Percentiles rank a stretch among this genome's conserved stretches.
phyloP scores from a whole-genome alignment of 2,888 invertebrate species.

The Mycalesis mineus region DNA sequence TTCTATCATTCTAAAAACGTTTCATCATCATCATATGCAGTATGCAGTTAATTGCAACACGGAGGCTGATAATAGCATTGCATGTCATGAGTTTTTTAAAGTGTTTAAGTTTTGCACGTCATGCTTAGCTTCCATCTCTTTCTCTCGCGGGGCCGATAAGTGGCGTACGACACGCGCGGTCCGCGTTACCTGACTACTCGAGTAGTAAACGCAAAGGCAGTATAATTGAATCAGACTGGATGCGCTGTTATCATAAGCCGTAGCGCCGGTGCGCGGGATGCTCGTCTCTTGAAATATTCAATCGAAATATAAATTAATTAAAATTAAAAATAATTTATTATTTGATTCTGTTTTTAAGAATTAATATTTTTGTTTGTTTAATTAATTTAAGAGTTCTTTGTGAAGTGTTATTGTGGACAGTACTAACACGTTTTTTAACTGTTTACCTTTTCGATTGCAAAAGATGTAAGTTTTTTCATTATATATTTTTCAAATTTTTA shows the following conservation, averaged over 20 bases:
- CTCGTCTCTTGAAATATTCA: constrained; percentile 35
- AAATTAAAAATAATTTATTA: neutral
- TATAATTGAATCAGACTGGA: constrained; percentile 29
- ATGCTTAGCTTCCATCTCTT: neutral
- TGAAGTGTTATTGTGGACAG: constrained; percentile 5
- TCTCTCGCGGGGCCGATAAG: neutral
- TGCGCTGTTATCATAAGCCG: constrained; percentile 53
- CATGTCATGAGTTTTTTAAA: neutral
- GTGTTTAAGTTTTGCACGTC: neutral
- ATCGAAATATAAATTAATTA: neutral
- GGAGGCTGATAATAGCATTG: neutral
- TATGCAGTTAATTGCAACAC: neutral
- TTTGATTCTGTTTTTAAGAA: neutral
- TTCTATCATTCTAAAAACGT: neutral
- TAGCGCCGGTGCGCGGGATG: constrained; percentile 41
- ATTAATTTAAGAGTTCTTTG: neutral
- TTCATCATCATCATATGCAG: neutral
- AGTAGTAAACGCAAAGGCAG: constrained; percentile 12
- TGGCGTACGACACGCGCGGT: neutral
- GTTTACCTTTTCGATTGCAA: neutral
- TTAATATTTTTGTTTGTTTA: neutral
- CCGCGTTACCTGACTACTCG: constrained; percentile 16
- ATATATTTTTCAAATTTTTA: neutral
- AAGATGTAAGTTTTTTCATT: neutral
- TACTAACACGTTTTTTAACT: neutral